These are phyloP conservation scores for Himalopsyche japonica DNA, from an alignment of 2,888 invertebrate genomes.

Conservation along the genomic window DNA sequence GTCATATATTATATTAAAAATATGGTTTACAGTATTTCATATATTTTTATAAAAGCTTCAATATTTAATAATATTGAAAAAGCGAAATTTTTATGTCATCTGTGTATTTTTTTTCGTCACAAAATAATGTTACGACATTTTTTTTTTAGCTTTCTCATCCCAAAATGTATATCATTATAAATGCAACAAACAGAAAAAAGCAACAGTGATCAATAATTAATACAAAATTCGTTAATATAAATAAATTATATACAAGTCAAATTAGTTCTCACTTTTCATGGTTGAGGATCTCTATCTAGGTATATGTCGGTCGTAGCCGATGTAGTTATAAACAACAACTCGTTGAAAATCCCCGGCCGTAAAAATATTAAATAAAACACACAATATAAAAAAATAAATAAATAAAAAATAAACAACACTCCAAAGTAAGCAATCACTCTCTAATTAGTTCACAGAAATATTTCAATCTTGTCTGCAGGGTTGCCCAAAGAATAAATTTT, in stretches of 20 bases:
- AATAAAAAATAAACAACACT: conserved; percentile 29
- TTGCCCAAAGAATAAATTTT: neutral
- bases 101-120: too few relatives aligned
- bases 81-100: too few relatives aligned
- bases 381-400: conserved; percentile 33
- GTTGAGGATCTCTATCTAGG: neutral
- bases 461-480: conserved; percentile 31
- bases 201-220: too few relatives aligned
- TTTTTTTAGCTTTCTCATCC: too few relatives aligned
- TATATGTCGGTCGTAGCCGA: neutral
- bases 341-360: neutral
- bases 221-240: too few relatives aligned
- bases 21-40: too few relatives aligned
- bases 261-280: neutral
- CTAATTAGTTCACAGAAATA: conserved; percentile 37
- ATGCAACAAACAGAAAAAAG: too few relatives aligned
- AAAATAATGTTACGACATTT: too few relatives aligned
- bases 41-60: too few relatives aligned
- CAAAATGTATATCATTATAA: too few relatives aligned
- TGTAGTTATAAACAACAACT: conserved; percentile 2
- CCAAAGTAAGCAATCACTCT: conserved; percentile 38
- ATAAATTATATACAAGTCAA: neutral
- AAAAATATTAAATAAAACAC: conserved; percentile 27
- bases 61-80: too few relatives aligned
- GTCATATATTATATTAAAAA: too few relatives aligned